Conservation (phyloP, 2,888 invertebrate genomes). For the Fragum whitleyi region DNA sequence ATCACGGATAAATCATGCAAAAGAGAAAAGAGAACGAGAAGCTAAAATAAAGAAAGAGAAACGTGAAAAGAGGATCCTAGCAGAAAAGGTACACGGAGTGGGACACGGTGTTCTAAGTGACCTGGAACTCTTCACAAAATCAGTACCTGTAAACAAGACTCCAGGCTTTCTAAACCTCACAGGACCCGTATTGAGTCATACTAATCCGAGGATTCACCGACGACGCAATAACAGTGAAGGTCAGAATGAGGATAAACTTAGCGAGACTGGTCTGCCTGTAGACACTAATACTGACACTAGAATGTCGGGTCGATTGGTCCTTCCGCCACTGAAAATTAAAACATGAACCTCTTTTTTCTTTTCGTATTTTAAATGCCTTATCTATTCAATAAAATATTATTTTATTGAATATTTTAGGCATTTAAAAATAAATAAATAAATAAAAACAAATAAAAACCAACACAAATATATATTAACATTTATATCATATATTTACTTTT, state of each 20-base stretch:
- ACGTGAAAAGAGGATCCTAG: conserved; percentile 44
- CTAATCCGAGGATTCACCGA: neutral
- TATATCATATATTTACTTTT: too few species aligned
- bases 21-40: conserved; percentile 40
- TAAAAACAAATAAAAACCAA: too few species aligned
- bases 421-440: too few species aligned
- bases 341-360: neutral
- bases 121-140: neutral
- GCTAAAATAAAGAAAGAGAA: conserved; percentile 47
- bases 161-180: conserved; percentile 1
- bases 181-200: neutral
- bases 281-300: neutral
- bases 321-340: conserved; percentile 19
- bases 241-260: neutral
- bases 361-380: neutral
- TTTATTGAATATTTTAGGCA: too few species aligned
- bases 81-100: conserved; percentile 39
- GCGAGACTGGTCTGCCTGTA: neutral
- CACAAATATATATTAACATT: too few species aligned
- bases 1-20: conserved; percentile 43
- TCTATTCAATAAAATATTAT: too few species aligned
- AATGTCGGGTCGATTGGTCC: neutral
- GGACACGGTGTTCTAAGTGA: neutral
- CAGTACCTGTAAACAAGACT: neutral
- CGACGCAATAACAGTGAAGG: neutral